Percentiles rank a stretch among this genome's conserved stretches.
These are phyloP conservation scores for Antitype chi DNA, from an alignment of 2,888 invertebrate species.

Conservation along the genomic window DNA sequence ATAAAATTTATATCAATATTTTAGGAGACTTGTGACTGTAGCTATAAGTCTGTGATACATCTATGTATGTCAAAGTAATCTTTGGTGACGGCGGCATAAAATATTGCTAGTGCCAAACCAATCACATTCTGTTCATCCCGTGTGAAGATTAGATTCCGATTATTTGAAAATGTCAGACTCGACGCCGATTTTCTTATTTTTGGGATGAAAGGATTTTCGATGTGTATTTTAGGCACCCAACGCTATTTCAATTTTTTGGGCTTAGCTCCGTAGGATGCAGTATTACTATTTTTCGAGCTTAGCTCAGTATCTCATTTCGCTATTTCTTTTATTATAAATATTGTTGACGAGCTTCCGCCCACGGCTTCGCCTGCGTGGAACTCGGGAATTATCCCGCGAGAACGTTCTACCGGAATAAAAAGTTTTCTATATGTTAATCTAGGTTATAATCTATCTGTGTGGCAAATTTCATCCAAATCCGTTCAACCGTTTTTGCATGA, in stretches of 20 bases:
- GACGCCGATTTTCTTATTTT: constrained; percentile 3
- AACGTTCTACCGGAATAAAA: too few species aligned
- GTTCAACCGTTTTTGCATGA: too few species aligned
- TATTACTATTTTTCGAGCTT: not conserved
- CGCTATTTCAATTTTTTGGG: not conserved
- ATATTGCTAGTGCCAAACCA: constrained; percentile 48
- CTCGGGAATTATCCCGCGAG: too few species aligned
- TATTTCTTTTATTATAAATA: too few species aligned
- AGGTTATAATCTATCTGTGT: too few species aligned
- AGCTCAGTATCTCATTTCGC: too few species aligned
- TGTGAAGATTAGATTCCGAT: constrained; percentile 46
- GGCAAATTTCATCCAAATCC: too few species aligned
- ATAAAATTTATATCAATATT: not conserved
- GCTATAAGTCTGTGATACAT: not conserved
- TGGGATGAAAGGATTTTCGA: not conserved
- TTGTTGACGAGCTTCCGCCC: too few species aligned
- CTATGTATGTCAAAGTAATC: constrained; percentile 9
- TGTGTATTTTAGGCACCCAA: not conserved
- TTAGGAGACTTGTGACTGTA: not conserved
- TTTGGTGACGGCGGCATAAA: constrained; percentile 31
- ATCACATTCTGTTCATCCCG: constrained; percentile 36
- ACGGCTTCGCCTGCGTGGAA: too few species aligned
- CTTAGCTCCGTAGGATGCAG: not conserved
- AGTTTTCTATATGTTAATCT: too few species aligned
- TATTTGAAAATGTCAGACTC: constrained; percentile 17